phyloP scores from a whole-genome alignment of 2,888 invertebrate species.

The Lapara coniferarum region DNA sequence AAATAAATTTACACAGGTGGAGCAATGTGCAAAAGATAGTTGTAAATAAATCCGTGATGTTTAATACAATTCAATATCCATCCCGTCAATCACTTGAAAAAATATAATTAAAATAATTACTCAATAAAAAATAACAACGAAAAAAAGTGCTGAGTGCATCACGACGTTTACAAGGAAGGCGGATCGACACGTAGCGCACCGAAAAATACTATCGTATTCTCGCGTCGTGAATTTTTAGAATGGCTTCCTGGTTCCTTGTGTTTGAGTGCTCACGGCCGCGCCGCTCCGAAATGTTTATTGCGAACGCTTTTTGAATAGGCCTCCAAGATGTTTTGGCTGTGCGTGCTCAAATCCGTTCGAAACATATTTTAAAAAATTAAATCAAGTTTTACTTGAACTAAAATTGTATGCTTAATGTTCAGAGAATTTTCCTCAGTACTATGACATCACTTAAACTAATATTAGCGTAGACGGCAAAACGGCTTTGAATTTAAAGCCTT shows the following conservation, averaged over 20 bases:
- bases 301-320: slow-evolving; percentile 32
- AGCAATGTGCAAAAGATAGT: no score
- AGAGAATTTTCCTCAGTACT: no score
- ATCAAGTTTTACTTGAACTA: not conserved
- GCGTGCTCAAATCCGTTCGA: no score
- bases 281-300: slow-evolving; percentile 20
- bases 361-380: not conserved
- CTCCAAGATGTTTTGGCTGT: slow-evolving; percentile 30
- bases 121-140: slow-evolving; percentile 25
- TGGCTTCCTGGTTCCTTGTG: slow-evolving; percentile 73
- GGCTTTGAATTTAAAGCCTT: not conserved
- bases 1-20: no score
- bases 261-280: slow-evolving; percentile 54
- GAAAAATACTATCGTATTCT: slow-evolving; percentile 68
- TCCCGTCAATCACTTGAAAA: not conserved
- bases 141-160: slow-evolving; percentile 44
- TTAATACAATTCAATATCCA: not conserved
- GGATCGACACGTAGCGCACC: slow-evolving; percentile 67
- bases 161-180: slow-evolving; percentile 68
- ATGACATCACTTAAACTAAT: no score
- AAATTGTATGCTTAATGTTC: not conserved
- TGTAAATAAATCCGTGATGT: not conserved
- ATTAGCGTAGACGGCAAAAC: no score
- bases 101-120: slow-evolving; percentile 7
- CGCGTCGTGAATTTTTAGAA: slow-evolving; percentile 77